Base-by-base conservation (phyloP, 2,888 invertebrate species). In the Cantharis rufa region DNA sequence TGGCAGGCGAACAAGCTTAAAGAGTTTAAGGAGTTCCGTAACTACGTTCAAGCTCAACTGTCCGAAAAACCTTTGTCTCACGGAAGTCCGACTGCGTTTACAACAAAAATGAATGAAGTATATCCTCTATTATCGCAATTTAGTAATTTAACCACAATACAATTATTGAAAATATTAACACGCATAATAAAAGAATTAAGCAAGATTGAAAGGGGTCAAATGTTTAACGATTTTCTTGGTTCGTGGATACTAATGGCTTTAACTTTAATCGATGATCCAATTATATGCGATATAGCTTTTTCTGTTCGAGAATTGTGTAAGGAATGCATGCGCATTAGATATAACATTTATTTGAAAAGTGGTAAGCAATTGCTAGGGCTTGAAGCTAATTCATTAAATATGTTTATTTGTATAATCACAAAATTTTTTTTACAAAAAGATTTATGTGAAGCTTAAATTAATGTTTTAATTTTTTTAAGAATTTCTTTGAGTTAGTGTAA, bases 381-480 rank as follows among this genome's bases (percentile, higher is more conserved):
- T 9, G n/a, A 24, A 21, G n/a, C 7, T 7, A 87, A 88, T 69
- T 90, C 93, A 10, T 85, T 94, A 62, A 95, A 94, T 88, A 89
- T 95, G 71, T 91, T 94, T 83, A 94, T 95, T 84, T 94, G 94
- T 86, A 88, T 95, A 80, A 92, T 95, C 68, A 91, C 93, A 62
- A 90, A 91, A 83, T 94, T 94, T 88, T 95, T 94, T 88, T 90
- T 92, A 80, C 95, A 96, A 86, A 88, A 90, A 81, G 95, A 95
- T 88, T 89, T 95, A 83, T 93, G 21, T 9, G 64, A 66, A n/a
- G 64, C 24, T 15, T 66, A 66, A 66, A 9, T 21, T 66, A 1
- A 48, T n/a, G n/a, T n/a, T 18, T 18, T 48, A 1, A n/a, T 2
- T 48, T 48, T n/a, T n/a, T 48, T 9, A 7, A 48, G 32, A 5